Evolutionary conservation across 2,888 invertebrate genomes (phyloP).

Genomic region (Machimus rusticus): DNA sequence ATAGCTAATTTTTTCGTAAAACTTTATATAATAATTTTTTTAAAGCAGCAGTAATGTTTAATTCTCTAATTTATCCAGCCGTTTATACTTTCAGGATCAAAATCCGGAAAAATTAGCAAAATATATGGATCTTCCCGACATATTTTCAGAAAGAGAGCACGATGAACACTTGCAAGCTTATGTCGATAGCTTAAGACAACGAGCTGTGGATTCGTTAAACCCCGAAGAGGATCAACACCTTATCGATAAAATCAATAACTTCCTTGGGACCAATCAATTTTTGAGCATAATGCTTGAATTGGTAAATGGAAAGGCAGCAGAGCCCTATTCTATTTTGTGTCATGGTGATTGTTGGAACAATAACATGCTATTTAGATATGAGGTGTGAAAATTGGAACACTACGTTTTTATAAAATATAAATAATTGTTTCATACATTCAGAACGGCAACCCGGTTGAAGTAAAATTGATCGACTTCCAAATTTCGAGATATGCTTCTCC

Average conservation of each 20-base stretch:
- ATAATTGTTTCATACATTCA: constrained; percentile 4
- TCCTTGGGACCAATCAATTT: constrained; percentile 50
- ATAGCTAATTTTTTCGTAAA: too few relatives aligned
- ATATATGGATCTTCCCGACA: constrained; percentile 52
- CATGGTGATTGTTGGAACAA: constrained; percentile 62
- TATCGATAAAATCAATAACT: constrained; percentile 48
- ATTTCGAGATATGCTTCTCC: constrained; percentile 58
- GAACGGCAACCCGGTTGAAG: constrained; percentile 50
- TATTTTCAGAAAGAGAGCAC: constrained; percentile 52
- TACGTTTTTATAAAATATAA: background rate
- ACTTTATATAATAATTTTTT: background rate
- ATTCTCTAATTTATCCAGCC: too few relatives aligned
- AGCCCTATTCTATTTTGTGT: constrained; percentile 57
- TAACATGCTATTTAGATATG: constrained; percentile 56
- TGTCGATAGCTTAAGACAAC: constrained; percentile 52
- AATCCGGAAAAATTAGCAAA: constrained; percentile 51
- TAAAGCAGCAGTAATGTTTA: too few relatives aligned
- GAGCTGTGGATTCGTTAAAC: constrained; percentile 51
- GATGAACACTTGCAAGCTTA: constrained; percentile 52
- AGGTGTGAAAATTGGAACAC: constrained; percentile 41
- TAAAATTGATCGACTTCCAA: constrained; percentile 59
- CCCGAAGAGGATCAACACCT: constrained; percentile 46
- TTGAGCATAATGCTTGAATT: constrained; percentile 51
- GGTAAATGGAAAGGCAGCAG: constrained; percentile 52
- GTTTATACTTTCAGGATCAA: constrained; percentile 52